Conservation (phyloP, 2,888 invertebrate species). For the Uloborus plumipes region DNA sequence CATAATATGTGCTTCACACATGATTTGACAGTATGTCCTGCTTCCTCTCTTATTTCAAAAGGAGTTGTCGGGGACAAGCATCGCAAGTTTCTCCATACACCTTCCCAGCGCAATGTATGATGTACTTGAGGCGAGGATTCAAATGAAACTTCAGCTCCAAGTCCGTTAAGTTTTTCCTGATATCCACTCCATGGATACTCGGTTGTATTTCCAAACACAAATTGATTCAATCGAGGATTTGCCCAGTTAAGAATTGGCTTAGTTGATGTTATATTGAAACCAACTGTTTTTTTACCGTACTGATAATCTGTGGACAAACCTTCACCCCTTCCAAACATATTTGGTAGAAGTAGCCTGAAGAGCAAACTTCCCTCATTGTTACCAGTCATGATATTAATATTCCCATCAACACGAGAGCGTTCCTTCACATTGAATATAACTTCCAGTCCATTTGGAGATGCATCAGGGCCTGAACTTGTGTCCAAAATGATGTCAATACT, state of each 20-base stretch:
- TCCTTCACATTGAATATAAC: slow-evolving; percentile 91
- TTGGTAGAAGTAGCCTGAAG: slow-evolving; percentile 81
- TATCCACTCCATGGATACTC: slow-evolving; percentile 88
- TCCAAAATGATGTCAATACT: slow-evolving; percentile 89
- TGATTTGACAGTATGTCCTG: slow-evolving; percentile 91
- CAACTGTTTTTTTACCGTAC: slow-evolving; percentile 85
- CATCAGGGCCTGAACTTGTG: slow-evolving; percentile 82
- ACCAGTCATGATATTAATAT: slow-evolving; percentile 87
- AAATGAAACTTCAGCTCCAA: slow-evolving; percentile 79
- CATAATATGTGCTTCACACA: slow-evolving; percentile 72
- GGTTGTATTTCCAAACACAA: slow-evolving; percentile 82
- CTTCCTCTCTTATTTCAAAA: slow-evolving; percentile 89
- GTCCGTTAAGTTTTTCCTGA: slow-evolving; percentile 82
- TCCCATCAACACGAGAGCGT: slow-evolving; percentile 84
- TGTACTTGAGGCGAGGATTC: slow-evolving; percentile 75
- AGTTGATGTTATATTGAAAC: slow-evolving; percentile 82
- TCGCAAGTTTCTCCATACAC: slow-evolving; percentile 83
- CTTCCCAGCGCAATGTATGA: slow-evolving; percentile 91
- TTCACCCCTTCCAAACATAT: slow-evolving; percentile 90
- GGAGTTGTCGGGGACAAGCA: slow-evolving; percentile 81
- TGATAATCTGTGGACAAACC: slow-evolving; percentile 83
- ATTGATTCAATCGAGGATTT: slow-evolving; percentile 75
- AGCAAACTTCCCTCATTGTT: slow-evolving; percentile 91
- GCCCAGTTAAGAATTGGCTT: slow-evolving; percentile 80
- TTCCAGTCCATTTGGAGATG: slow-evolving; percentile 83